These are phyloP conservation scores for Pluvianellus socialis DNA, from an alignment of 2,113 vertebrate genomes.

Conservation along the genomic window DNA sequence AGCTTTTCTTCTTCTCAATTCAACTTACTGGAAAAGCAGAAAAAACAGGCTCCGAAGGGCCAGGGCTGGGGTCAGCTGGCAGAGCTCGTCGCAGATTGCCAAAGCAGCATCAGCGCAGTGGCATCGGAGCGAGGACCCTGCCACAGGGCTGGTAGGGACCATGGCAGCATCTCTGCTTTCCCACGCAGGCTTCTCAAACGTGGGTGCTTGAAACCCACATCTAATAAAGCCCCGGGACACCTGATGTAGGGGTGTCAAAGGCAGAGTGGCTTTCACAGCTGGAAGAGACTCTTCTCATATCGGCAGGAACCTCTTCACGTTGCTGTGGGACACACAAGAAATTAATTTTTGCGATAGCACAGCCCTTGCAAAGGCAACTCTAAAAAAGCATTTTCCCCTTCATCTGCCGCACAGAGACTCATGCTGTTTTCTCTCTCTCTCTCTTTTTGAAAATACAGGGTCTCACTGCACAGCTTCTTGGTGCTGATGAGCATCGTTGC, in stretches of 20 bases:
- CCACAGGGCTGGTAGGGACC: accelerated
- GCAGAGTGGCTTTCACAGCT: not conserved
- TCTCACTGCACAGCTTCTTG: not conserved
- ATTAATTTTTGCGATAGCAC: not conserved
- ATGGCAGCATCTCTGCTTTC: not conserved
- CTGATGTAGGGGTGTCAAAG: not conserved
- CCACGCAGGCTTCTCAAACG: not conserved
- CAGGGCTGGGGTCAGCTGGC: not conserved
- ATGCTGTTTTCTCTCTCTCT: not conserved
- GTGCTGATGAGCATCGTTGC: accelerated
- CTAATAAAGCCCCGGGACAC: not conserved
- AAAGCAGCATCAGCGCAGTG: not conserved
- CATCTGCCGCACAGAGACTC: not conserved
- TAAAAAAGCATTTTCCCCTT: not conserved
- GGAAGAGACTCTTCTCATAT: not conserved
- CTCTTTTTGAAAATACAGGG: not conserved
- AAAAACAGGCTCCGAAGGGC: not conserved
- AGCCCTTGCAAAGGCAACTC: not conserved
- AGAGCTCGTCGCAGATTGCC: not conserved
- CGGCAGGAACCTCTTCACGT: not conserved
- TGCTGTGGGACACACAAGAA: not conserved
- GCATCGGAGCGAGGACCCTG: not conserved
- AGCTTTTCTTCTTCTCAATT: not conserved
- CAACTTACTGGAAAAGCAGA: slow-evolving; percentile 18
- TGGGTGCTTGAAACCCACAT: not conserved